Evolutionary conservation across 2,113 vertebrate species (phyloP).

Genomic region (Ploceus nigricollis): DNA sequence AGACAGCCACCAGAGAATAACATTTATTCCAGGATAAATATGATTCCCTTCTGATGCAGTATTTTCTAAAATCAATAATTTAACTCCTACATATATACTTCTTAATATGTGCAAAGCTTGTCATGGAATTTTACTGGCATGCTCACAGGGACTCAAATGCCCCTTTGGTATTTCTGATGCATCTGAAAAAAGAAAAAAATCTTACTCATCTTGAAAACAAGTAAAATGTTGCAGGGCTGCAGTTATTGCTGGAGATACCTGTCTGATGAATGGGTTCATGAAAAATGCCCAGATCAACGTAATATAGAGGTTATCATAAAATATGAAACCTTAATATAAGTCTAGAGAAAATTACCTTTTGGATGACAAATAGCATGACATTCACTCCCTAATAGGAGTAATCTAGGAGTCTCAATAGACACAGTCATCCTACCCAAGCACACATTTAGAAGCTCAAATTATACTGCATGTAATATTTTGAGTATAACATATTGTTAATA

Average conservation of each 20-base stretch:
- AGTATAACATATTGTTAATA: slow-evolving; percentile 21
- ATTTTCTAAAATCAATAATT: background rate
- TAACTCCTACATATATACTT: background rate
- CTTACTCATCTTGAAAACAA: background rate
- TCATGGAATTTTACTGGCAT: background rate
- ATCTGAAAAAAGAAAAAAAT: background rate
- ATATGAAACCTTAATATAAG: slow-evolving; percentile 32
- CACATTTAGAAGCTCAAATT: slow-evolving; percentile 12
- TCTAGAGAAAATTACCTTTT: slow-evolving; percentile 48
- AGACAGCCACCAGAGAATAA: background rate
- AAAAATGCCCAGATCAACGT: slow-evolving; percentile 47
- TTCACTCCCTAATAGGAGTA: slow-evolving; percentile 25
- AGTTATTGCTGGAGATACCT: background rate
- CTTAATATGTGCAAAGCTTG: background rate
- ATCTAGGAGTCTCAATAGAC: slow-evolving; percentile 46
- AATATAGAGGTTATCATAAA: slow-evolving; percentile 40
- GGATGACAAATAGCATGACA: slow-evolving; percentile 44
- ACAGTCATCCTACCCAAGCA: background rate
- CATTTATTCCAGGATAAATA: background rate
- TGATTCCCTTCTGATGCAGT: background rate
- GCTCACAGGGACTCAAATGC: background rate
- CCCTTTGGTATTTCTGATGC: background rate
- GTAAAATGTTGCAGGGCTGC: background rate
- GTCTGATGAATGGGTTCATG: background rate
- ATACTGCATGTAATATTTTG: slow-evolving; percentile 23